Evolutionary conservation across 2,113 vertebrate species (phyloP).

Genomic region (Forbesichthys agassizii): DNA sequence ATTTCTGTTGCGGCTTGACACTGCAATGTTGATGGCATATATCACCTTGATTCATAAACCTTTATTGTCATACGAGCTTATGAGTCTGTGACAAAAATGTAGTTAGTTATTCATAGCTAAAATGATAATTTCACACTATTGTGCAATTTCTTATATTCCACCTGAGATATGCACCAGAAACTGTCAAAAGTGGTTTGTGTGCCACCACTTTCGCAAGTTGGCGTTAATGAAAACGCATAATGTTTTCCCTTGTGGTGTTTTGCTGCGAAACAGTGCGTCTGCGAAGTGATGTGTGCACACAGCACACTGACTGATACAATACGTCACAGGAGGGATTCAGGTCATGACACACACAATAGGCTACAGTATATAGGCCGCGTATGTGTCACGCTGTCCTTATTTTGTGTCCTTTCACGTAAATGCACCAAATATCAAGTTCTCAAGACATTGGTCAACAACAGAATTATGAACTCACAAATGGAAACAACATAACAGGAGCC

Average conservation of each 20-base stretch:
- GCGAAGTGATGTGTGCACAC: slow-evolving; percentile 33
- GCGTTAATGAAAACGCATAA: slow-evolving; percentile 6
- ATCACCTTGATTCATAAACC: slow-evolving; percentile 6
- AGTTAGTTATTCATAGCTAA: too few species aligned
- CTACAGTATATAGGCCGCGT: too few species aligned
- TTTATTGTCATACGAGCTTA: background rate
- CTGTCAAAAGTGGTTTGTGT: background rate
- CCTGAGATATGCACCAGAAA: background rate
- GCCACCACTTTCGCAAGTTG: background rate
- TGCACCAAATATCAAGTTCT: slow-evolving; percentile 34
- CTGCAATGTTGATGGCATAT: background rate
- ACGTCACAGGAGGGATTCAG: slow-evolving; percentile 42
- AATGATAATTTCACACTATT: too few species aligned
- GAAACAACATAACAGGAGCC: slow-evolving; percentile 15
- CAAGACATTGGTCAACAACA: slow-evolving; percentile 16
- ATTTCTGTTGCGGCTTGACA: slow-evolving; percentile 2
- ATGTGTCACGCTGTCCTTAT: background rate
- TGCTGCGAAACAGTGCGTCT: slow-evolving; percentile 45
- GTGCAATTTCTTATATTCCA: background rate
- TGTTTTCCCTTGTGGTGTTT: slow-evolving; percentile 20
- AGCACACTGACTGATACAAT: slow-evolving; percentile 2
- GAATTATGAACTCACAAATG: slow-evolving; percentile 15
- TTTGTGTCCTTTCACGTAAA: slow-evolving; percentile 36
- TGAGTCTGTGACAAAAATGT: background rate
- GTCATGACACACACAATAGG: slow-evolving; percentile 8